Percentiles rank a stretch among this genome's conserved stretches.
These are phyloP conservation scores for Cranoglanis bouderius DNA, from an alignment of 2,113 vertebrate species.

Conservation along the genomic window DNA sequence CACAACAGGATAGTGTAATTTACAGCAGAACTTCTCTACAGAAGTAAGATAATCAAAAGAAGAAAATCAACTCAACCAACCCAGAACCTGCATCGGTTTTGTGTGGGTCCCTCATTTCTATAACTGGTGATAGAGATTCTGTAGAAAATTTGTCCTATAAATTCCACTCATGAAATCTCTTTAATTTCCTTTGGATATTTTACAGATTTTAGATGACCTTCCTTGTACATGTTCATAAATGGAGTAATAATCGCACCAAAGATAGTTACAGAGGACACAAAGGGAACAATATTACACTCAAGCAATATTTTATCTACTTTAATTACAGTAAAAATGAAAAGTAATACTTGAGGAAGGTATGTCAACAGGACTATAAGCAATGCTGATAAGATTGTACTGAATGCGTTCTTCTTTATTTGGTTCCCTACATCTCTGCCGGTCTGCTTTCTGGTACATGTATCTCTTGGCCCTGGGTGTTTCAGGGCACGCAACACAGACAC, in stretches of 20 bases:
- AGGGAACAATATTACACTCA: neutral
- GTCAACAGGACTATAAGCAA: neutral
- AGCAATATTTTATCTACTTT: neutral
- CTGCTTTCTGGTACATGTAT: neutral
- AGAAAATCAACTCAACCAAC: neutral
- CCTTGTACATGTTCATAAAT: constrained; percentile 27
- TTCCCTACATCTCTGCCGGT: constrained; percentile 6
- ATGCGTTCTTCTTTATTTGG: constrained; percentile 26
- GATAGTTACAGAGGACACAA: neutral
- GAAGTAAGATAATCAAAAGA: neutral
- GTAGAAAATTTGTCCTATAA: neutral
- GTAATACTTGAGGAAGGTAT: neutral
- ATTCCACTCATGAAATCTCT: neutral
- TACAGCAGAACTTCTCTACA: neutral
- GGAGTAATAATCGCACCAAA: neutral
- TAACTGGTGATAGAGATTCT: neutral
- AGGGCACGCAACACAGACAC: neutral
- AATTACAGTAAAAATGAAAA: neutral
- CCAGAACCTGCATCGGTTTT: neutral
- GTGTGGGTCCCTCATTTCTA: neutral
- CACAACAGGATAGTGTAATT: too few relatives aligned
- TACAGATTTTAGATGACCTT: neutral
- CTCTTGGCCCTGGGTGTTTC: constrained; percentile 14
- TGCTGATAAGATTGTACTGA: neutral
- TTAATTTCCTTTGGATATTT: neutral